These are phyloP conservation scores for Osmerus eperlanus DNA, from an alignment of 2,113 vertebrate species.

Conservation along the genomic window DNA sequence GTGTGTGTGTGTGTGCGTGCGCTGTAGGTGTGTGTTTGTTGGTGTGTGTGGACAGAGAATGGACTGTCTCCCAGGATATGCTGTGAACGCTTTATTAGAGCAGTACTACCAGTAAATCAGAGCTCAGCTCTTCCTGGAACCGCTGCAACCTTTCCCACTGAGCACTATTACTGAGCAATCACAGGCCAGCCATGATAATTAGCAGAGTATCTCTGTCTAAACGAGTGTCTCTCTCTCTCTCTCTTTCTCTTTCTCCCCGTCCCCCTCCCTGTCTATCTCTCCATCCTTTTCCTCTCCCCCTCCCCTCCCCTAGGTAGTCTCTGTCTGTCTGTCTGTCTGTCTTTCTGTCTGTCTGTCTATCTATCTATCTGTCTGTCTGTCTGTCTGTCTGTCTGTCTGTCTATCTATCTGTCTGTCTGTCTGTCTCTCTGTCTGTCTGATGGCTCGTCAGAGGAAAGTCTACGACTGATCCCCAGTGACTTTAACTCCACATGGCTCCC, in stretches of 20 bases:
- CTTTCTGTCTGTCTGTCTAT: neutral
- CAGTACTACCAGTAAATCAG: conserved; percentile 83
- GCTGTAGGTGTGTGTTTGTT: conserved; percentile 11
- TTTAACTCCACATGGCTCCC: conserved; percentile 44
- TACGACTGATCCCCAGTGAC: conserved; percentile 26
- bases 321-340: neutral
- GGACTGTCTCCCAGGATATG: conserved; percentile 72
- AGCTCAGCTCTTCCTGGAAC: conserved; percentile 81
- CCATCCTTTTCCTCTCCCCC: conserved; percentile 14
- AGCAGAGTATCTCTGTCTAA: conserved; percentile 75
- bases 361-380: conserved; percentile 44
- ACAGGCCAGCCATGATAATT: conserved; percentile 82
- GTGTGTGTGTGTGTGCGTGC: conserved; percentile 29
- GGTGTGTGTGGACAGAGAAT: conserved; percentile 65
- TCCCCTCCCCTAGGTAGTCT: conserved; percentile 21
- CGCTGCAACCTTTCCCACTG: conserved; percentile 82
- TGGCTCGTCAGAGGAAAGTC: conserved; percentile 26
- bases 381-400: neutral
- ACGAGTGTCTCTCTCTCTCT: conserved; percentile 53
- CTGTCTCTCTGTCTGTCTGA: conserved; percentile 44
- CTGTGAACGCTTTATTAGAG: conserved; percentile 78
- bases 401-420: neutral
- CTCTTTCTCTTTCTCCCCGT: conserved; percentile 32
- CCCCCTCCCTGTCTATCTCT: conserved; percentile 16
- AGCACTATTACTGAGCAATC: conserved; percentile 84